Percentiles rank a stretch among this genome's conserved stretches.
These are phyloP conservation scores for Acyrthosiphon pisum DNA, from an alignment of 1,140 invertebrate genomes.

Conservation along the genomic window DNA sequence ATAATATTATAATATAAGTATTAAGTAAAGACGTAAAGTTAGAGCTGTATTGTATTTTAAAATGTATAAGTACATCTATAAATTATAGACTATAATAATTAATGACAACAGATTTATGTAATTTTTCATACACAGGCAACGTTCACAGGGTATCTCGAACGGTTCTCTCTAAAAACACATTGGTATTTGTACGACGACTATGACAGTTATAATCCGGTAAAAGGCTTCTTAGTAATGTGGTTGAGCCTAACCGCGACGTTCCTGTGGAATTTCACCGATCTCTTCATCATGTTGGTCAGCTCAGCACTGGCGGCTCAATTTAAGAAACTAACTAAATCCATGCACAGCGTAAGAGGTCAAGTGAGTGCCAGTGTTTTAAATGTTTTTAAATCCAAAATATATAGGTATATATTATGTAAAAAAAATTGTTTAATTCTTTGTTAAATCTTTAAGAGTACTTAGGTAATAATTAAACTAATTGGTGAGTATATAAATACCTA, in stretches of 20 bases:
- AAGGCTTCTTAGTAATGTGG: slow-evolving; percentile 60
- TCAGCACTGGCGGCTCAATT: slow-evolving; percentile 60
- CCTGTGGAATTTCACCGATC: slow-evolving; percentile 73
- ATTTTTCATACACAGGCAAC: slow-evolving; percentile 62
- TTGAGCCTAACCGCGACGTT: slow-evolving; percentile 69
- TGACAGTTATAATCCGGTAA: slow-evolving; percentile 58
- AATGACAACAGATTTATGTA: neutral
- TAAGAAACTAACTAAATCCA: slow-evolving; percentile 58
- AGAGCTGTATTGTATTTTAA: too few species aligned
- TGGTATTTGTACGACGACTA: slow-evolving; percentile 59
- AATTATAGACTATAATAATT: too few species aligned
- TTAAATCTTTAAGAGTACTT: too few species aligned
- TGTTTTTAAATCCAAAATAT: neutral
- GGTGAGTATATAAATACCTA: too few species aligned
- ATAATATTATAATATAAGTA: neutral
- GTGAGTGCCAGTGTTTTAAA: slow-evolving; percentile 38
- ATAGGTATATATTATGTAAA: too few species aligned
- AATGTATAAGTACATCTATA: neutral
- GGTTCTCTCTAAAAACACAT: slow-evolving; percentile 62
- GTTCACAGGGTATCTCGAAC: slow-evolving; percentile 63
- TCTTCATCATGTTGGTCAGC: slow-evolving; percentile 71
- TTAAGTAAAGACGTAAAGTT: too few species aligned
- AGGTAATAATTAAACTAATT: too few species aligned
- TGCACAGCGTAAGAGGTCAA: slow-evolving; percentile 58
- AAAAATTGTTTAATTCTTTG: too few species aligned